These are phyloP conservation scores for Sebastes taczanowskii DNA, from an alignment of 2,797 vertebrate species.

Conservation along the genomic window DNA sequence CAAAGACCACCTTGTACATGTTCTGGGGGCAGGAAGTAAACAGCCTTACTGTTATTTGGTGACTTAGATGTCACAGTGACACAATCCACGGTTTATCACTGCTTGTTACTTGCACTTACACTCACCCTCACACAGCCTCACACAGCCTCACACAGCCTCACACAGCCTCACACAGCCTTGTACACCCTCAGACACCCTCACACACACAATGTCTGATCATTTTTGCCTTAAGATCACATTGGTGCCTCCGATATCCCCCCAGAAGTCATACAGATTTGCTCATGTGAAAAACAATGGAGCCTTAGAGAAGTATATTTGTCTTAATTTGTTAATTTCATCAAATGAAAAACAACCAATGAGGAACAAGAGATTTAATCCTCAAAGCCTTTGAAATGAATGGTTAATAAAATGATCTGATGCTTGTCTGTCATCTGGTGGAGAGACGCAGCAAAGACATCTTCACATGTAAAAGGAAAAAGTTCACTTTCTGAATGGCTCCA, in stretches of 20 bases:
- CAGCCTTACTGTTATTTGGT: slow-evolving; percentile 59
- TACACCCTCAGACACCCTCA: not conserved
- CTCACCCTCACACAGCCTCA: not conserved
- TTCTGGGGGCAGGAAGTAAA: slow-evolving; percentile 45
- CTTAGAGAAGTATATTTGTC: slow-evolving; percentile 7
- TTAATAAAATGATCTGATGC: slow-evolving; percentile 5
- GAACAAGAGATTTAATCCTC: not conserved
- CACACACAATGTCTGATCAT: slow-evolving; percentile 48
- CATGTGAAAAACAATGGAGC: slow-evolving; percentile 16
- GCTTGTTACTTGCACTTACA: slow-evolving; percentile 62
- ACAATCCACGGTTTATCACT: slow-evolving; percentile 54
- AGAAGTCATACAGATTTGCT: slow-evolving; percentile 19
- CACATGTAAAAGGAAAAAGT: not conserved
- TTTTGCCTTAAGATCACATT: slow-evolving; percentile 81
- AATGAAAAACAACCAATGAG: slow-evolving; percentile 13
- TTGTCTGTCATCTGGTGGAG: slow-evolving; percentile 72
- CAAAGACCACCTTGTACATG: slow-evolving; percentile 54
- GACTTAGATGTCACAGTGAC: slow-evolving; percentile 54
- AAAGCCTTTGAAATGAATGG: slow-evolving; percentile 10
- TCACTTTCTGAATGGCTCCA: slow-evolving; percentile 26
- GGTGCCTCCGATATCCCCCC: slow-evolving; percentile 73
- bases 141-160: too few species aligned
- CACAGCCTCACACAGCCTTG: too few species aligned
- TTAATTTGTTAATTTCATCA: slow-evolving; percentile 12
- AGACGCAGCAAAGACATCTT: slow-evolving; percentile 39